phyloP scores from a whole-genome alignment of 2,888 invertebrate species.

The Brachyptera risi region DNA sequence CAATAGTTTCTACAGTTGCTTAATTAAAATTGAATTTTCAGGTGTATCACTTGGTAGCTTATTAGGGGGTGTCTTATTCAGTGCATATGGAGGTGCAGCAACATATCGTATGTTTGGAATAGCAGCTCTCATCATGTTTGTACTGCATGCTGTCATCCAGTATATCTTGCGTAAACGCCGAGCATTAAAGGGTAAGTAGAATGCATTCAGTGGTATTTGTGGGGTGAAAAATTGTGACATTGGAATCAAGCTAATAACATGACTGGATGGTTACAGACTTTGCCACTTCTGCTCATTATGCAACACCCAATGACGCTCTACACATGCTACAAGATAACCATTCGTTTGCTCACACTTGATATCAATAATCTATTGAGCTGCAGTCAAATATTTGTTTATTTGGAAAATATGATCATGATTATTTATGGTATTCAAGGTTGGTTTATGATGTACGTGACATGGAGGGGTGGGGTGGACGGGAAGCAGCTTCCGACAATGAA shows the following conservation, averaged over 20 bases:
- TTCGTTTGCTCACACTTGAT: too few species aligned
- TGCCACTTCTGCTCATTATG: conserved; percentile 55
- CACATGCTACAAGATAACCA: conserved; percentile 54
- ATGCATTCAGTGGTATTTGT: not conserved
- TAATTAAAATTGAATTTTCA: too few species aligned
- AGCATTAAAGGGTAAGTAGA: not conserved
- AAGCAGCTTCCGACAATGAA: too few species aligned
- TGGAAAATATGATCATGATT: too few species aligned
- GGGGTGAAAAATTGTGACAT: not conserved
- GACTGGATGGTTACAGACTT: conserved; percentile 42
- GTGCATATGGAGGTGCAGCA: conserved; percentile 58
- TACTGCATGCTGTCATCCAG: conserved; percentile 56
- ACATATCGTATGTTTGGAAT: conserved; percentile 71
- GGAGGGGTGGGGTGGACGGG: too few species aligned
- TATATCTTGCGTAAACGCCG: conserved; percentile 24
- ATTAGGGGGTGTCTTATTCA: conserved; percentile 67
- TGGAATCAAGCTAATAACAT: not conserved
- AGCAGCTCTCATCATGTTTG: conserved; percentile 57
- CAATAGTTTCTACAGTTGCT: too few species aligned
- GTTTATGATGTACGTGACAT: too few species aligned
- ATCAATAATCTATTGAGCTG: too few species aligned
- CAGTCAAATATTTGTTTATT: too few species aligned
- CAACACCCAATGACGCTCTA: conserved; percentile 63
- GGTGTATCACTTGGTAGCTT: conserved; percentile 75
- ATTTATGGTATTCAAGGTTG: too few species aligned